A percentile compares a stretch with the other conserved stretches of the same genome.
Evolutionary conservation across 1,140 invertebrate species (phyloP).

Genomic region (Heterodera carotae): DNA sequence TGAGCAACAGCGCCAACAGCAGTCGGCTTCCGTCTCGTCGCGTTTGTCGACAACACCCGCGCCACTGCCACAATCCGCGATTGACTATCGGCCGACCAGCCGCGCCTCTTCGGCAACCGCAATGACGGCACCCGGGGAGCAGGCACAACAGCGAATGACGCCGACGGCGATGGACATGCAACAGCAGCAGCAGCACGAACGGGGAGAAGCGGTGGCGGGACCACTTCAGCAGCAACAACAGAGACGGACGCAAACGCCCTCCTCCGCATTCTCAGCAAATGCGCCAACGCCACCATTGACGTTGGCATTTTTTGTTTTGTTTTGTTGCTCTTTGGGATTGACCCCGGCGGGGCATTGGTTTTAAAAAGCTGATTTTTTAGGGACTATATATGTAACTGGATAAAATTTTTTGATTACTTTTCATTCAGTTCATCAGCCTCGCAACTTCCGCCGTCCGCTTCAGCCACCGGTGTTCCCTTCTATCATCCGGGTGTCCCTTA

Average conservation of each 20-base stretch:
- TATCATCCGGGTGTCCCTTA: neutral
- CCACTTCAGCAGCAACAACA: conserved; percentile 20
- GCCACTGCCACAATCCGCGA: neutral
- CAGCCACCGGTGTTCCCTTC: neutral
- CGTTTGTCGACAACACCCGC: conserved; percentile 14
- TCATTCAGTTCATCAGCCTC: neutral
- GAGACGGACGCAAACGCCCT: conserved; percentile 28
- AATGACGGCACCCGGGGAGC: conserved; percentile 5
- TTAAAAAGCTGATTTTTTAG: no score
- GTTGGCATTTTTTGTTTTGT: conserved; percentile 33
- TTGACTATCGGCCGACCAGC: conserved; percentile 5
- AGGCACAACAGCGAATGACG: conserved; percentile 5
- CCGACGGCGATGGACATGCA: conserved; percentile 3
- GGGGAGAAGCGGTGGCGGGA: conserved; percentile 4
- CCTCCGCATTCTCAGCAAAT: conserved; percentile 28
- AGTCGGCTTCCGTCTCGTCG: neutral
- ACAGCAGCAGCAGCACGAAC: conserved; percentile 36
- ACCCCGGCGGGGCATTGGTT: no score
- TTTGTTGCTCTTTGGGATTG: no score
- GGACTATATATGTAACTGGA: no score
- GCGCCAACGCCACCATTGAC: conserved; percentile 44
- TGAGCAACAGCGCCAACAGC: conserved; percentile 20
- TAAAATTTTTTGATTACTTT: neutral
- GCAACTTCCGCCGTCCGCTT: neutral
- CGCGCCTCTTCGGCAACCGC: conserved; percentile 22